phyloP scores from a whole-genome alignment of 2,797 vertebrate species.

The Vultur gryphus region DNA sequence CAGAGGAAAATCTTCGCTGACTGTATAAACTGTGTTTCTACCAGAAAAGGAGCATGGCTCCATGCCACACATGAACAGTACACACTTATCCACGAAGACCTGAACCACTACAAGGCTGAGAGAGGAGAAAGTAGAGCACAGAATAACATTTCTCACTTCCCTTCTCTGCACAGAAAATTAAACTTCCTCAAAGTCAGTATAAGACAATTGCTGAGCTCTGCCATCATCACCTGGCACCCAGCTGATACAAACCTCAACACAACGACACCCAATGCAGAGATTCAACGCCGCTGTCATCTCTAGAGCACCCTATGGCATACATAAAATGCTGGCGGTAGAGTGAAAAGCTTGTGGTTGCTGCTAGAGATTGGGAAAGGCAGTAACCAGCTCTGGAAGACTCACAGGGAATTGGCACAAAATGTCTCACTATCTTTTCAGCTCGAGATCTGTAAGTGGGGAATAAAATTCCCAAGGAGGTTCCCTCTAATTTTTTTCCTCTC shows the following conservation, averaged over 20 bases:
- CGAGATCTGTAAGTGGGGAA: neutral
- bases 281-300: neutral
- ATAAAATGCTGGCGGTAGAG: neutral
- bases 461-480: neutral
- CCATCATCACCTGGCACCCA: neutral
- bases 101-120: neutral
- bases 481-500: neutral
- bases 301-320: neutral
- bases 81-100: neutral
- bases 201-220: neutral
- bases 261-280: fast-evolving
- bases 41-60: neutral
- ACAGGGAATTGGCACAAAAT: neutral
- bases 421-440: neutral
- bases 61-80: neutral
- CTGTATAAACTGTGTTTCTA: neutral
- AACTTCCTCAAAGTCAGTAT: neutral
- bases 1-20: neutral
- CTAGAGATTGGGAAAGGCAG: neutral
- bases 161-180: neutral
- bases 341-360: neutral
- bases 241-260: neutral
- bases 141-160: neutral
- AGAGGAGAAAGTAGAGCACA: neutral
- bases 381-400: neutral